These are phyloP conservation scores for Macrobrachium rosenbergii DNA, from an alignment of 1,140 invertebrate species.

Conservation along the genomic window DNA sequence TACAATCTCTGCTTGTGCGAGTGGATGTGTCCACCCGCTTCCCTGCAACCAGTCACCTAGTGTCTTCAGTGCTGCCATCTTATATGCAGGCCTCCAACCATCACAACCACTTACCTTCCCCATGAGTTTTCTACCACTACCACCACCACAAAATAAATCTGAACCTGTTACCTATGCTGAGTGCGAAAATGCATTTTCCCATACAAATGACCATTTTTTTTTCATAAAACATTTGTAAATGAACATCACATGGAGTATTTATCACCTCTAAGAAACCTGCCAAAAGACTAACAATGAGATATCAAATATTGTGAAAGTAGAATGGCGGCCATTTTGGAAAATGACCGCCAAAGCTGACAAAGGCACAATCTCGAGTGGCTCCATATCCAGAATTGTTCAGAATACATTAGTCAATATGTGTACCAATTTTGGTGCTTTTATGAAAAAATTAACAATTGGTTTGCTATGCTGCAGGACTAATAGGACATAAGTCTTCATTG, in stretches of 20 bases:
- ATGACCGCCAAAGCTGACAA: not conserved
- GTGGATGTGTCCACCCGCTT: too few relatives aligned
- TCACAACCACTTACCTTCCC: too few relatives aligned
- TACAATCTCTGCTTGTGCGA: too few relatives aligned
- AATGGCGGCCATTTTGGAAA: not conserved
- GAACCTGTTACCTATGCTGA: not conserved
- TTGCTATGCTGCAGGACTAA: not conserved
- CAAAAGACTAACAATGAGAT: not conserved
- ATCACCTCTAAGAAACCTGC: conserved; percentile 8
- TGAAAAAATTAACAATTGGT: too few relatives aligned
- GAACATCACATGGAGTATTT: not conserved
- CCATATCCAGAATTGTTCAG: conserved; percentile 14
- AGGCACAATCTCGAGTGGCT: not conserved
- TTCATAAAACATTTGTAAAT: not conserved
- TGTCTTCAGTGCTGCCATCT: too few relatives aligned
- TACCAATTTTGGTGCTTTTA: not conserved
- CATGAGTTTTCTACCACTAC: not conserved
- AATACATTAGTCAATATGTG: not conserved
- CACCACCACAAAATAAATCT: not conserved
- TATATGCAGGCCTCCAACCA: too few relatives aligned
- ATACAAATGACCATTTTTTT: not conserved
- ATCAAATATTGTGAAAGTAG: not conserved
- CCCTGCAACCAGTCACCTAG: too few relatives aligned
- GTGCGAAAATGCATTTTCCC: not conserved
- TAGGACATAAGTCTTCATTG: too few relatives aligned